Conservation (phyloP, 1,140 invertebrate species). For the Mya arenaria region DNA sequence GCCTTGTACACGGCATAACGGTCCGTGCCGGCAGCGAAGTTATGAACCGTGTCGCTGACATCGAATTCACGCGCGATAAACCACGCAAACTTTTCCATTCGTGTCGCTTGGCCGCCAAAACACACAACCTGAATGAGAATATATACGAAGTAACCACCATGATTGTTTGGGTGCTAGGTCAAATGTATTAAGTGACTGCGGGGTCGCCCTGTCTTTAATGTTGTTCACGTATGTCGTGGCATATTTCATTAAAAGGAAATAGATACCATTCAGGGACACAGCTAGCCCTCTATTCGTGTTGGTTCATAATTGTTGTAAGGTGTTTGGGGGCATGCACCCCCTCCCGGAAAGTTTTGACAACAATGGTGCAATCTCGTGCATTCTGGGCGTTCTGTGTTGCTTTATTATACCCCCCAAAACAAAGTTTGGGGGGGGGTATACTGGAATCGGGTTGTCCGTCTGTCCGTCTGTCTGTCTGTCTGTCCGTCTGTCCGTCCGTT, state of each 20-base stretch:
- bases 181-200: background rate
- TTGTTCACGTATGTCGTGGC: background rate
- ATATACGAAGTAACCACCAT: background rate
- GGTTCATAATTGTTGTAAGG: background rate
- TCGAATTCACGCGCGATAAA: constrained; percentile 57
- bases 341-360: background rate
- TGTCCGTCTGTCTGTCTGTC: too few species aligned
- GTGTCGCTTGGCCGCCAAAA: constrained; percentile 96
- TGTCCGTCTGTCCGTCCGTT: too few species aligned
- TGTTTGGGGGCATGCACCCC: too few species aligned
- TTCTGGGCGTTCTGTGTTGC: too few species aligned
- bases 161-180: background rate
- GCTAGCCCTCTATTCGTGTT: background rate
- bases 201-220: background rate
- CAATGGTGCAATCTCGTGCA: background rate
- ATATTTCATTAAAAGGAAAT: background rate
- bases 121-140: constrained; percentile 91
- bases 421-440: too few species aligned
- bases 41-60: constrained; percentile 39
- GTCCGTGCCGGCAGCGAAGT: constrained; percentile 62
- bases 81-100: constrained; percentile 92
- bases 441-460: too few species aligned
- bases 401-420: too few species aligned
- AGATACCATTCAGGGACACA: background rate
- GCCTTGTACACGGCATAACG: constrained; percentile 97